These are phyloP conservation scores for Macrophya alboannulata DNA, from an alignment of 2,888 invertebrate genomes.

Conservation along the genomic window DNA sequence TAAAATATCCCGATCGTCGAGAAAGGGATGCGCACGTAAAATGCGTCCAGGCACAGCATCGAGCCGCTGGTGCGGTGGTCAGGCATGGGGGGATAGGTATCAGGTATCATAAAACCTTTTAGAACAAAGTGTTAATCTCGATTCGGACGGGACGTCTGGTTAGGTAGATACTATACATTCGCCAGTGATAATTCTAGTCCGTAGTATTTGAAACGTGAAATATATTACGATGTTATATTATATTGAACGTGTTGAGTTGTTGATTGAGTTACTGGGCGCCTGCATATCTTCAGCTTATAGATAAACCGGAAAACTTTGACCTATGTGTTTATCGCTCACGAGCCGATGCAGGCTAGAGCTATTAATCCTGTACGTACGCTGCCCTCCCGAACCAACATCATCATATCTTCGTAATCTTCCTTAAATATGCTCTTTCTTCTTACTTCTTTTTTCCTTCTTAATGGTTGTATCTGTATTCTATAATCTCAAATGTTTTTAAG, in stretches of 20 bases:
- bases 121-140: conserved; percentile 18
- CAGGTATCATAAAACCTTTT: conserved; percentile 39
- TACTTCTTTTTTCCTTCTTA: not conserved
- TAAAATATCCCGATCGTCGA: not conserved
- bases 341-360: not conserved
- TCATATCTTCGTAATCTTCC: not conserved
- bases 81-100: conserved; percentile 9
- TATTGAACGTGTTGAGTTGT: conserved; percentile 23
- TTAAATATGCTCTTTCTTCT: not conserved
- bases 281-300: not conserved
- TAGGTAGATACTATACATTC: not conserved
- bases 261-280: not conserved
- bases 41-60: conserved; percentile 36
- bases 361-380: not conserved
- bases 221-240: not conserved
- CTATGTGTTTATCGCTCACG: conserved; percentile 2
- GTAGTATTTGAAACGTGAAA: not conserved
- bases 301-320: conserved; percentile 45
- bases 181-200: not conserved
- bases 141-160: not conserved
- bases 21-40: conserved; percentile 38
- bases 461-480: not conserved
- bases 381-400: not conserved
- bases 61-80: conserved; percentile 34
- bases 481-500: not conserved